Conservation (phyloP, 2,888 invertebrate genomes). For the Tetragnatha montana region DNA sequence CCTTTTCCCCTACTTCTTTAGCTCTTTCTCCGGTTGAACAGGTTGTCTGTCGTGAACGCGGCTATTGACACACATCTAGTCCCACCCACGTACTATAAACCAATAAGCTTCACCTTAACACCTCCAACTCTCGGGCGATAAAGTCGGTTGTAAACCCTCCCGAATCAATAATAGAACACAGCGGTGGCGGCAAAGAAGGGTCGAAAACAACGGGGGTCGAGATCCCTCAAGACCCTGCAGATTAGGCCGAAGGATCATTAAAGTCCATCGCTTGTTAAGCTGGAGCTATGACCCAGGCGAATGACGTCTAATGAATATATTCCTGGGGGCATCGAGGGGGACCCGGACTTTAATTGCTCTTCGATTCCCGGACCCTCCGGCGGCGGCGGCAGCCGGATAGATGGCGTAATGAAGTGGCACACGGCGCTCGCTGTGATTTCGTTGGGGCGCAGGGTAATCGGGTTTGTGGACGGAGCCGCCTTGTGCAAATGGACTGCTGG, state of each 20-base stretch:
- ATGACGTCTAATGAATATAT: conserved; percentile 49
- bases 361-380: conserved; percentile 42
- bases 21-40: too few species aligned
- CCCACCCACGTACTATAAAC: too few species aligned
- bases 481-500: too few species aligned
- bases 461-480: not conserved
- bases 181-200: not conserved
- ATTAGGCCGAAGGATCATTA: conserved; percentile 40
- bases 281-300: conserved; percentile 38
- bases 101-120: too few species aligned
- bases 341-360: conserved; percentile 60
- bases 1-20: too few species aligned
- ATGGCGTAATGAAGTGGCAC: conserved; percentile 46
- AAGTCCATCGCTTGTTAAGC: conserved; percentile 53
- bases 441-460: conserved; percentile 31
- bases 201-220: not conserved
- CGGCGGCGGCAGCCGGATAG: conserved; percentile 18
- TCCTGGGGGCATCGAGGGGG: conserved; percentile 20
- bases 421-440: not conserved
- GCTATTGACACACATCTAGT: too few species aligned
- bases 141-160: not conserved
- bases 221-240: not conserved
- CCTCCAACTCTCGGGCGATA: too few species aligned
- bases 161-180: not conserved
- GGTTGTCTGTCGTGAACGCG: too few species aligned